Conservation (phyloP, 2,113 vertebrate species). For the Myocastor coypus region DNA sequence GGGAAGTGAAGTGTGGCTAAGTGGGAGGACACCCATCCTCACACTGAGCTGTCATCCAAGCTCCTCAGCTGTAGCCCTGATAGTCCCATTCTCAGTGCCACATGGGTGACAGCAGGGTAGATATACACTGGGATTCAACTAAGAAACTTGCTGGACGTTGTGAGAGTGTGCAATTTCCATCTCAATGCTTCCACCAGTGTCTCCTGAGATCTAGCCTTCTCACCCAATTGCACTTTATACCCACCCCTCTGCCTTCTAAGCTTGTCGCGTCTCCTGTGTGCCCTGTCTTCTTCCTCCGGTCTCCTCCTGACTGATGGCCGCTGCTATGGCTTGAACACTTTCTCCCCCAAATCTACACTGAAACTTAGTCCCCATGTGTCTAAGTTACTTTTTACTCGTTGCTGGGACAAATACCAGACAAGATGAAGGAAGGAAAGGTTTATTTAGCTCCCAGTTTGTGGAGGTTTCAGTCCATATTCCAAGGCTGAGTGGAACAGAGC, state of each 20-base stretch:
- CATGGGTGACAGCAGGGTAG: fast-evolving
- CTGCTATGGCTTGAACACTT: not conserved
- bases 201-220: not conserved
- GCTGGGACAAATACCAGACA: no score
- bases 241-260: not conserved
- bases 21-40: not conserved
- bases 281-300: not conserved
- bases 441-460: no score
- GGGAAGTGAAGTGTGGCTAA: not conserved
- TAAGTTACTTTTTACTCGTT: no score
- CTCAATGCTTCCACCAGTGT: no score
- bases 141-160: not conserved
- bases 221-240: not conserved
- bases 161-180: no score
- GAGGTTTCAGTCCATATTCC: no score
- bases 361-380: not conserved
- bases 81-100: not conserved
- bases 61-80: not conserved
- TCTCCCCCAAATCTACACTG: not conserved
- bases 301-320: not conserved
- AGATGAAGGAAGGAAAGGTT: no score
- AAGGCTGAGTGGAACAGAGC: no score
- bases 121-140: not conserved
- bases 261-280: not conserved
- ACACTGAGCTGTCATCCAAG: not conserved